These are phyloP conservation scores for Collichthys lucidus DNA, from an alignment of 2,113 vertebrate species.

Conservation along the genomic window DNA sequence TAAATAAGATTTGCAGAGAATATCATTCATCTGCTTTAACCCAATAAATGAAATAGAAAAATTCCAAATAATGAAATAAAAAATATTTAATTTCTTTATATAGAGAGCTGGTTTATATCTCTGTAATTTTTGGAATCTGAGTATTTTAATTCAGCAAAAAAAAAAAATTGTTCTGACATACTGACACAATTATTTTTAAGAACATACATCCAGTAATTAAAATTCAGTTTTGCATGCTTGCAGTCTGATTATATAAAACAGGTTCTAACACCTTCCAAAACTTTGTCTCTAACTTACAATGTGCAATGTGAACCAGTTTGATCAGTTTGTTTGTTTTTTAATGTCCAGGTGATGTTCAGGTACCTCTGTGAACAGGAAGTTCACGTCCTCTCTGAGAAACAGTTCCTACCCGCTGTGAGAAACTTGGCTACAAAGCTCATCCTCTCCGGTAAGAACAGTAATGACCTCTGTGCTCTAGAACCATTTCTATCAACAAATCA, in stretches of 20 bases:
- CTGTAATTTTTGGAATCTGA: too few species aligned
- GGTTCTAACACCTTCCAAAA: background rate
- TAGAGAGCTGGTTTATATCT: too few species aligned
- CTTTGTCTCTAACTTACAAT: background rate
- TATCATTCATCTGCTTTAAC: background rate
- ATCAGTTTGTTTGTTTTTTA: constrained; percentile 7
- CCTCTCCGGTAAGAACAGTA: constrained; percentile 84
- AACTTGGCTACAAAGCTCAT: constrained; percentile 86
- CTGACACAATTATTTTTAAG: background rate
- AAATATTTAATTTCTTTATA: background rate
- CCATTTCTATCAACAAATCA: too few species aligned
- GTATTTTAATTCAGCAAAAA: too few species aligned
- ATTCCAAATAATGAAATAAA: background rate
- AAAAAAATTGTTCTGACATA: too few species aligned
- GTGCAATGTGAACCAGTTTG: background rate
- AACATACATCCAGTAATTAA: background rate
- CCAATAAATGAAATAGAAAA: background rate
- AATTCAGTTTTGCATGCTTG: background rate
- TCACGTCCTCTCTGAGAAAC: constrained; percentile 86
- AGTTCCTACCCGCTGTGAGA: constrained; percentile 84
- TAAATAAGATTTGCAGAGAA: background rate
- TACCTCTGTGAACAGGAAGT: constrained; percentile 85
- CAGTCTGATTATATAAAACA: background rate
- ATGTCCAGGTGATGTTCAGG: constrained; percentile 87
- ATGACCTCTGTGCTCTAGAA: background rate